Percentiles rank a stretch among this genome's conserved stretches.
phyloP scores from a whole-genome alignment of 2,797 vertebrate species.

The Cynodonichthys magdalenae region DNA sequence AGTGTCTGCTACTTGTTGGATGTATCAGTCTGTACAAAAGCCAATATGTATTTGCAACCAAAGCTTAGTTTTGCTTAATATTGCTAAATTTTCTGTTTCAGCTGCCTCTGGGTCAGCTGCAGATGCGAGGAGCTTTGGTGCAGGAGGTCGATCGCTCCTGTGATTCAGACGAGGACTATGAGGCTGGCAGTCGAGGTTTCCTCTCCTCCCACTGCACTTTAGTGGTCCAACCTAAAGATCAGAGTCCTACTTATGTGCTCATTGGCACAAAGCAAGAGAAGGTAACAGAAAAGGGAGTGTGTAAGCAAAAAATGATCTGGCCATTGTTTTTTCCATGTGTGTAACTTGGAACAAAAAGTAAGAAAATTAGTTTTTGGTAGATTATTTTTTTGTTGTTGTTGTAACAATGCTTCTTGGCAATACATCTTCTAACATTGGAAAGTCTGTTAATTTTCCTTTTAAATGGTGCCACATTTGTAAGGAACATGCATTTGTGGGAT shows the following conservation, averaged over 20 bases:
- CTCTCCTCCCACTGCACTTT: conserved; percentile 92
- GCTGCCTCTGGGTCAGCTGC: conserved; percentile 90
- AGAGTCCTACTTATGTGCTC: conserved; percentile 95
- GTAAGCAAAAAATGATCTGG: neutral
- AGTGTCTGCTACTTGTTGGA: neutral
- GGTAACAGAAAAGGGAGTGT: conserved; percentile 64
- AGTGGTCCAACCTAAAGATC: conserved; percentile 89
- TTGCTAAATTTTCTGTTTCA: conserved; percentile 43
- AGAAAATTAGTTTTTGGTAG: too few relatives aligned
- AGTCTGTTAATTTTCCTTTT: too few relatives aligned
- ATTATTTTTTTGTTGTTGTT: too few relatives aligned
- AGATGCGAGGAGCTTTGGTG: conserved; percentile 83
- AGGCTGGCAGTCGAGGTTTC: conserved; percentile 85
- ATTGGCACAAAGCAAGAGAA: conserved; percentile 96
- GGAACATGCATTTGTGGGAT: too few relatives aligned
- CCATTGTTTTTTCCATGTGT: neutral
- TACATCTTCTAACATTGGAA: too few relatives aligned
- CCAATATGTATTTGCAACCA: neutral
- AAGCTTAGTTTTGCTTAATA: neutral
- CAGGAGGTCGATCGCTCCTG: conserved; percentile 94
- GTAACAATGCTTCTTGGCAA: too few relatives aligned
- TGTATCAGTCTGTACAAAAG: neutral
- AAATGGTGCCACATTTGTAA: too few relatives aligned
- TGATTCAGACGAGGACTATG: conserved; percentile 96
- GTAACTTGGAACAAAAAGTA: too few relatives aligned